A percentile compares a stretch with the other conserved stretches of the same genome.
These are phyloP conservation scores for Tetheella fluctuosa DNA, from an alignment of 2,888 invertebrate genomes.

Conservation along the genomic window DNA sequence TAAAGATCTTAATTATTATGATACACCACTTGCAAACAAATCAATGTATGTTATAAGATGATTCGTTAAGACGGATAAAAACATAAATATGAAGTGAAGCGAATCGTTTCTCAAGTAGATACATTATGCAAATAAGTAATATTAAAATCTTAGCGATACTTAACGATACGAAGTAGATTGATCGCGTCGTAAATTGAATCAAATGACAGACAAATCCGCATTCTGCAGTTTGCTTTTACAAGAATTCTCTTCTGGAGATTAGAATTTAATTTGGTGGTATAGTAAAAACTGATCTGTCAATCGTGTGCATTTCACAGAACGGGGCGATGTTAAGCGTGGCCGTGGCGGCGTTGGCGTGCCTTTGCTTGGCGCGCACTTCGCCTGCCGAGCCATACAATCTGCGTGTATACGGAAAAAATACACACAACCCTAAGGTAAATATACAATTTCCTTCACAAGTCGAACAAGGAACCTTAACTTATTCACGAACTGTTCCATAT, in stretches of 20 bases:
- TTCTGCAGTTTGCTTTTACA: not conserved
- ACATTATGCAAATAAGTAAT: not conserved
- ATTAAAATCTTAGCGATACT: too few species aligned
- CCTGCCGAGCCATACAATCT: conserved; percentile 65
- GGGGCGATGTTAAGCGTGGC: conserved; percentile 79
- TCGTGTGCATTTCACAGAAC: conserved; percentile 50
- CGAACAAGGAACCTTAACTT: not conserved
- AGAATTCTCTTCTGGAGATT: not conserved
- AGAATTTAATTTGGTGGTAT: not conserved
- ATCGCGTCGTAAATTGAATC: not conserved
- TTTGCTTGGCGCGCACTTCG: conserved; percentile 77
- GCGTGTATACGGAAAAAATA: conserved; percentile 59
- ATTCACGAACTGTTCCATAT: not conserved
- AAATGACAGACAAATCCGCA: not conserved
- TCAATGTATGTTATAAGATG: not conserved
- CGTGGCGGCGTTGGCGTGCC: conserved; percentile 78
- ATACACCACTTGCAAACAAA: not conserved
- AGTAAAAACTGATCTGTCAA: conserved; percentile 16
- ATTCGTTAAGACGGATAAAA: too few species aligned
- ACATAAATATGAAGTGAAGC: too few species aligned
- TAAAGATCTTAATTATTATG: not conserved
- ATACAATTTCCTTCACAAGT: not conserved
- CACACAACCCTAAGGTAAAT: conserved; percentile 64
- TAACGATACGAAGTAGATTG: too few species aligned
- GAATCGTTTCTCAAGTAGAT: too few species aligned